A percentile compares a stretch with the other conserved stretches of the same genome.
Evolutionary conservation across 2,797 vertebrate species (phyloP).

Genomic region (Gadopsis marmoratus): DNA sequence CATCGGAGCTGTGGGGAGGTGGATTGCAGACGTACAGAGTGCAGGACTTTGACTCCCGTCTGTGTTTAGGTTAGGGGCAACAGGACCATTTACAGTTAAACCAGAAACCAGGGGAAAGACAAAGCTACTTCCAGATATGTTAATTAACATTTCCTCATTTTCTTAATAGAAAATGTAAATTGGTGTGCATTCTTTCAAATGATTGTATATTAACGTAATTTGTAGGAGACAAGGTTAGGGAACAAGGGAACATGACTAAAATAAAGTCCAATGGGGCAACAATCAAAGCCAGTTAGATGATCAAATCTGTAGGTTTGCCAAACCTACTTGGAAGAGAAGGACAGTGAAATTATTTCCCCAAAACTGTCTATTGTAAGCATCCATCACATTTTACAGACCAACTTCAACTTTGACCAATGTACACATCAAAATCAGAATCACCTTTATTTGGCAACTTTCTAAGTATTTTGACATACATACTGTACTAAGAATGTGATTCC

Average conservation of each 20-base stretch:
- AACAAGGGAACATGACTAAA: background rate
- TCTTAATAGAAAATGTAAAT: background rate
- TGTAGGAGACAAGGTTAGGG: background rate
- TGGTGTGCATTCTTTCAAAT: no score
- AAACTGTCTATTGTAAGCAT: background rate
- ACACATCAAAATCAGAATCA: background rate
- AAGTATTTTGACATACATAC: background rate
- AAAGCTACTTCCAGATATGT: background rate
- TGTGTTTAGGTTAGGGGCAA: background rate
- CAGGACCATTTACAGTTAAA: constrained; percentile 9
- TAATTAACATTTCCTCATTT: background rate
- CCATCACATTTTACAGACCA: background rate
- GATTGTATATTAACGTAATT: background rate
- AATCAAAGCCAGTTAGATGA: background rate
- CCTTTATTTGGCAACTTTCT: background rate
- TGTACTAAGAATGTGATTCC: background rate
- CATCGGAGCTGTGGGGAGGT: background rate
- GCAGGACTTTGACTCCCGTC: background rate
- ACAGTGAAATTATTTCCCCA: background rate
- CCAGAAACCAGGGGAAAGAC: background rate
- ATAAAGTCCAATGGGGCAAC: background rate
- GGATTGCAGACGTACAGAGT: no score
- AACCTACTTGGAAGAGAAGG: background rate
- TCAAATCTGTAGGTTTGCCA: background rate
- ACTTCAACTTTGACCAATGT: background rate